phyloP scores from a whole-genome alignment of 2,888 invertebrate species.

The Euspilapteryx auroguttella region DNA sequence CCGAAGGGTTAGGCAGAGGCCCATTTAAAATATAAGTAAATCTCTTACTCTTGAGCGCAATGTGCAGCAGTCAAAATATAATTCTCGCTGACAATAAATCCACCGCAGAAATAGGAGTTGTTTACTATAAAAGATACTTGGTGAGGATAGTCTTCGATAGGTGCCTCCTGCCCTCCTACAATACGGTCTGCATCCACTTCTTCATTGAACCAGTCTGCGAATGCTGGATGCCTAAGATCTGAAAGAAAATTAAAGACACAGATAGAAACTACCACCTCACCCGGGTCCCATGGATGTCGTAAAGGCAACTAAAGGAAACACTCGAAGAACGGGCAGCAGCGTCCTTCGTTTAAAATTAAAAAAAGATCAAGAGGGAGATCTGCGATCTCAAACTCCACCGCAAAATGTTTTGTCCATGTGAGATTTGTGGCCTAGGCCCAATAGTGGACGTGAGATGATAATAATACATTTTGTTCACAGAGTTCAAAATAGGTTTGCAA shows the following conservation, averaged over 20 bases:
- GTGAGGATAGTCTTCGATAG: conserved; percentile 35
- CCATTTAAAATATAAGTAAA: too few relatives aligned
- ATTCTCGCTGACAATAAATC: conserved; percentile 39
- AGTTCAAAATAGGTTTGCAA: too few relatives aligned
- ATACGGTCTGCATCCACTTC: conserved; percentile 21
- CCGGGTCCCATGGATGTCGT: too few relatives aligned
- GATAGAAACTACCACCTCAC: too few relatives aligned
- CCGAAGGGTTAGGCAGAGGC: too few relatives aligned
- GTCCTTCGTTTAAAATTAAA: not conserved
- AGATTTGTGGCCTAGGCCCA: too few relatives aligned
- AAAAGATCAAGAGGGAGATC: too few relatives aligned
- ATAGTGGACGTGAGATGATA: not conserved
- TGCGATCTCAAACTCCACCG: too few relatives aligned
- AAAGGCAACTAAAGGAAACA: too few relatives aligned
- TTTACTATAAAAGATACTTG: conserved; percentile 45
- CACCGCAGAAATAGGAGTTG: conserved; percentile 45
- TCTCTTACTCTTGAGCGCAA: conserved; percentile 42
- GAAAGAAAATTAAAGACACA: not conserved
- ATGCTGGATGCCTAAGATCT: not conserved
- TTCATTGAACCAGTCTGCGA: conserved; percentile 9
- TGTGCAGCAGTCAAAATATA: conserved; percentile 52
- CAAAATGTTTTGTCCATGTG: too few relatives aligned
- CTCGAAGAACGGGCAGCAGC: too few relatives aligned
- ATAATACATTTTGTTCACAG: too few relatives aligned
- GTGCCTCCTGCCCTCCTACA: conserved; percentile 37